These are phyloP conservation scores for Drosophila funebris DNA, from an alignment of 1,140 invertebrate genomes.

Conservation along the genomic window DNA sequence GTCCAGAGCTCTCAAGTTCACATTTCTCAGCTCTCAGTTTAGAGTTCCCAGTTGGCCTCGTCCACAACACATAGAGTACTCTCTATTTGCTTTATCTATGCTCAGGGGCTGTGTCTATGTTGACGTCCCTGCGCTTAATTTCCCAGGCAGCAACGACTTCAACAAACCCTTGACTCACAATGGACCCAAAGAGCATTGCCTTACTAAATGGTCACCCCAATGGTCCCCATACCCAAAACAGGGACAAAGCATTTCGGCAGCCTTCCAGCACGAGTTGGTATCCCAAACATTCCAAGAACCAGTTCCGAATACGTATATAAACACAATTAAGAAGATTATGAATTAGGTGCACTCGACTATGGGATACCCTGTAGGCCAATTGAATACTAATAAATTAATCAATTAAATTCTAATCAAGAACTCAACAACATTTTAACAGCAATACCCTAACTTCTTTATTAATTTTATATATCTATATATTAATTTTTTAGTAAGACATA, in stretches of 20 bases:
- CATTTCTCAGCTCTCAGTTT: constrained; percentile 22
- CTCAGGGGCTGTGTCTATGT: constrained; percentile 27
- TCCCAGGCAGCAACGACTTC: constrained; percentile 49
- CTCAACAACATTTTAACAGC: too few relatives aligned
- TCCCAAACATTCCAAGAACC: constrained; percentile 52
- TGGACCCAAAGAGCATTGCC: constrained; percentile 19
- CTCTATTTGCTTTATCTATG: constrained; percentile 78
- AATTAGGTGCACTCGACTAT: neutral
- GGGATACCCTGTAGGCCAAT: neutral
- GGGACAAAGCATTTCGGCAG: constrained; percentile 29
- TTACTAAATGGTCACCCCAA: constrained; percentile 20
- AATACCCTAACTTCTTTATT: too few relatives aligned
- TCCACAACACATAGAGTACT: constrained; percentile 48
- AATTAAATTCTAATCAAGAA: too few relatives aligned
- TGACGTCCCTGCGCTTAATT: constrained; percentile 50
- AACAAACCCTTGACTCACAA: constrained; percentile 43
- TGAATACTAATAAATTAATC: too few relatives aligned
- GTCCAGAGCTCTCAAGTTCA: constrained; percentile 21
- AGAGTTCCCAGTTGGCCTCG: constrained; percentile 36
- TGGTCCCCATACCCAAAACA: neutral
- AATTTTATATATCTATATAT: too few relatives aligned
- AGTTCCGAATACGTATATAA: constrained; percentile 47
- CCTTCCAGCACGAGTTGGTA: constrained; percentile 64
- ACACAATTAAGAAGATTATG: neutral
- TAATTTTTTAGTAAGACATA: neutral